A percentile compares a stretch with the other conserved stretches of the same genome.
Conservation (phyloP, 2,888 invertebrate species). For the Acronicta alni region DNA sequence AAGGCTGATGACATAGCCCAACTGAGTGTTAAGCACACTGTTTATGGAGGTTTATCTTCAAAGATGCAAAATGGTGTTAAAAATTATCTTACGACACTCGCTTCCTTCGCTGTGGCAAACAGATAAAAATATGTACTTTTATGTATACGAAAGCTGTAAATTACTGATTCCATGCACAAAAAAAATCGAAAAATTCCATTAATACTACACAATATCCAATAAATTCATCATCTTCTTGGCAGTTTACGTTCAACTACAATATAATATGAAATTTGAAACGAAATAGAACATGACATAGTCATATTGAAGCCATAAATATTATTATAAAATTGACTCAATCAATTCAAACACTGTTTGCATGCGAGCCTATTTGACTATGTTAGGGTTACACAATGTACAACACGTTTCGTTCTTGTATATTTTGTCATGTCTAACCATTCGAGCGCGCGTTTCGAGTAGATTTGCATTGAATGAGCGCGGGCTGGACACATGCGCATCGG, state of each 20-base stretch:
- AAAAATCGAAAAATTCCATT: too few relatives aligned
- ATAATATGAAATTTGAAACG: not conserved
- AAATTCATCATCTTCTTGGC: too few relatives aligned
- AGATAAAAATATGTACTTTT: slow-evolving; percentile 19
- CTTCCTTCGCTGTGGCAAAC: slow-evolving; percentile 23
- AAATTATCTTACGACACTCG: slow-evolving; percentile 22
- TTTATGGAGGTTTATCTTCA: slow-evolving; percentile 48
- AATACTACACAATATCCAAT: slow-evolving; percentile 8
- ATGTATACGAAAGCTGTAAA: slow-evolving; percentile 5
- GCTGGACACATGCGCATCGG: slow-evolving; percentile 83
- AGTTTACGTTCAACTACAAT: not conserved
- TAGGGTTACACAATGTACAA: slow-evolving; percentile 52
- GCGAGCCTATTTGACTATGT: slow-evolving; percentile 45
- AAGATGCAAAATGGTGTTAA: slow-evolving; percentile 39
- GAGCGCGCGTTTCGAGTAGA: slow-evolving; percentile 63
- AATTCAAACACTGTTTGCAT: slow-evolving; percentile 47
- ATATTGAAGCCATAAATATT: slow-evolving; percentile 40
- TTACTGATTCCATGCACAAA: too few relatives aligned
- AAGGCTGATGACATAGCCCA: too few relatives aligned
- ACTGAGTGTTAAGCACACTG: too few relatives aligned
- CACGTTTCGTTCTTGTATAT: slow-evolving; percentile 55
- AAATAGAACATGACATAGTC: slow-evolving; percentile 43
- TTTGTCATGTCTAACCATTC: slow-evolving; percentile 77
- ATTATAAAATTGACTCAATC: slow-evolving; percentile 53
- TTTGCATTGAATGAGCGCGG: slow-evolving; percentile 87